phyloP scores from a whole-genome alignment of 2,113 vertebrate genomes.

The Mus musculus region GRCm39 chr6:25663501-25664000 shows the following conservation, averaged over 20 bases:
- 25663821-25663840: not conserved
- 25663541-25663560: too few species aligned
- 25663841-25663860: not conserved
- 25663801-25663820: too few species aligned
- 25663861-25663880: not conserved
- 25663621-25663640: not conserved
- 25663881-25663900: not conserved
- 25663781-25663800: not conserved
- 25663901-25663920: not conserved
- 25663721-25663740: too few species aligned
- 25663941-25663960: not conserved
- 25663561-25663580: too few species aligned
- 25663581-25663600: not conserved
- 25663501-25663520: too few species aligned
- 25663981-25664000: not conserved
- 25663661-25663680: not conserved
- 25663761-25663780: not conserved
- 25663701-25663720: not conserved
- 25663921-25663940: not conserved
- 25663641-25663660: too few species aligned
- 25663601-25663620: not conserved
- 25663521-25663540: too few species aligned
- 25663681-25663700: not conserved
- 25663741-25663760: not conserved
- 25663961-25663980: not conserved